These are phyloP conservation scores for Cephonodes hylas DNA, from an alignment of 2,888 invertebrate genomes.

Conservation along the genomic window DNA sequence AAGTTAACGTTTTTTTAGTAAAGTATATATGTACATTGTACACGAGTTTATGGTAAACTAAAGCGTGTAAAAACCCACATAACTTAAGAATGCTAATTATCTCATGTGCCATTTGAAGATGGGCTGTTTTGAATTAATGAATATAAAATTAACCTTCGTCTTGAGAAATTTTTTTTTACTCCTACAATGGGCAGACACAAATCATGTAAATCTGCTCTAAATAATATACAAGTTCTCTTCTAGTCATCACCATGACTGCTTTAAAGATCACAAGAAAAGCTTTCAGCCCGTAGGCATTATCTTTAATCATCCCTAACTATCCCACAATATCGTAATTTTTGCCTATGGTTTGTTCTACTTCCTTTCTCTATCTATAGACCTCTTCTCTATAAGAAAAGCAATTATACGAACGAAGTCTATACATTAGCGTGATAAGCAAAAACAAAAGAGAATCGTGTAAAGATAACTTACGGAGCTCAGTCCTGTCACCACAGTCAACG, in stretches of 20 bases:
- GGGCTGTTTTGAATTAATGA: neutral
- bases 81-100: neutral
- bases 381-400: too few relatives aligned
- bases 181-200: too few relatives aligned
- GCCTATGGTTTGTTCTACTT: too few relatives aligned
- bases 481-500: conserved; percentile 93
- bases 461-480: conserved; percentile 90
- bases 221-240: too few relatives aligned
- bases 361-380: too few relatives aligned
- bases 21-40: neutral
- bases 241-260: too few relatives aligned
- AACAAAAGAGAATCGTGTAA: neutral
- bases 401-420: too few relatives aligned
- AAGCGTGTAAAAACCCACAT: neutral
- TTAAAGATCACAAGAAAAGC: too few relatives aligned
- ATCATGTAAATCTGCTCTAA: too few relatives aligned
- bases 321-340: too few relatives aligned
- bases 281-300: too few relatives aligned
- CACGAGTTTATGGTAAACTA: neutral
- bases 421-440: neutral
- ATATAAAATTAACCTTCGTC: neutral
- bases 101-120: neutral
- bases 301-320: too few relatives aligned
- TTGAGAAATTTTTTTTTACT: neutral
- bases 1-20: neutral